Percentiles rank a stretch among this genome's conserved stretches.
phyloP scores from a whole-genome alignment of 1,140 invertebrate species.

The Globodera rostochiensis region DNA sequence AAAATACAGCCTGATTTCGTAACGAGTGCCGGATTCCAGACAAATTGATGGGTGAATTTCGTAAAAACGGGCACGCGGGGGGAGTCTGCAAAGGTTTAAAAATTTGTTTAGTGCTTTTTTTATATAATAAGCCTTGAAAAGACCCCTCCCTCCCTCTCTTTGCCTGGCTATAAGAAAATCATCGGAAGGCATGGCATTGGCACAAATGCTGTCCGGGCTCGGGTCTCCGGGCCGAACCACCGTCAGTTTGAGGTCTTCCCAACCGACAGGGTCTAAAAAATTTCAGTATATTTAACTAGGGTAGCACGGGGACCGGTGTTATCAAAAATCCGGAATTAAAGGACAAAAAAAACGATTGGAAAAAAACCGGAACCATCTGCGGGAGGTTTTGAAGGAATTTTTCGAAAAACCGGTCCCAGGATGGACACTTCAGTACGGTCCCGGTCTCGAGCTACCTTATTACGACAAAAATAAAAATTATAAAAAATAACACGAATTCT shows the following conservation, averaged over 20 bases:
- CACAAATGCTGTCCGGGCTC: constrained; percentile 82
- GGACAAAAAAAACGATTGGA: no score
- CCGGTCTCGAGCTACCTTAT: no score
- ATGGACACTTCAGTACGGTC: no score
- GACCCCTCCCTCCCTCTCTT: constrained; percentile 32
- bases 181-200: constrained; percentile 75
- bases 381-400: no score
- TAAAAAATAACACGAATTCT: not conserved
- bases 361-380: no score
- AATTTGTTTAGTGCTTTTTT: not conserved
- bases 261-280: constrained; percentile 70
- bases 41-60: constrained; percentile 77
- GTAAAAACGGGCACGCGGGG: constrained; percentile 42
- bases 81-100: constrained; percentile 25
- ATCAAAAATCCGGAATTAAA: no score
- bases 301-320: no score
- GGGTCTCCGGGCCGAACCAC: constrained; percentile 78
- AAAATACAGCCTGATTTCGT: constrained; percentile 82
- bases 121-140: constrained; percentile 22
- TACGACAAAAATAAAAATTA: no score
- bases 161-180: constrained; percentile 71
- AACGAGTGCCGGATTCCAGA: constrained; percentile 83
- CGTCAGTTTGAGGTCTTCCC: constrained; percentile 83
- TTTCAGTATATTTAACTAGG: not conserved
- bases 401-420: no score